Percentiles rank a stretch among this genome's conserved stretches.
Evolutionary conservation across 2,797 vertebrate species (phyloP).

Genomic region (Siniperca obscura): DNA sequence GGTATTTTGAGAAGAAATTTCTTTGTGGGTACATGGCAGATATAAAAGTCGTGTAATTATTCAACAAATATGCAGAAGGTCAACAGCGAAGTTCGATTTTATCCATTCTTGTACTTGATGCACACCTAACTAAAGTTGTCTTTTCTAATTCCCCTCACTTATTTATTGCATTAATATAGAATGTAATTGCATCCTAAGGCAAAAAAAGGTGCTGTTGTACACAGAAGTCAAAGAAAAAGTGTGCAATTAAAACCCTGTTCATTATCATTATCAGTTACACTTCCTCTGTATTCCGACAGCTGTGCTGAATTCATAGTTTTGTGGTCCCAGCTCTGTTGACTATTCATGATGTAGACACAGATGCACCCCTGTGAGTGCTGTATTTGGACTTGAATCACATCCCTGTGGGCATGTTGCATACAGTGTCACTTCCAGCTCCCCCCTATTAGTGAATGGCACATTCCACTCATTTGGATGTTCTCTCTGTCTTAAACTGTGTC

Average conservation of each 20-base stretch:
- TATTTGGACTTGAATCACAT: slow-evolving; percentile 57
- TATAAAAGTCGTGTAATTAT: slow-evolving; percentile 5
- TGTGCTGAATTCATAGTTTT: slow-evolving; percentile 47
- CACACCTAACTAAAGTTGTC: background rate
- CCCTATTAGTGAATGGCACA: background rate
- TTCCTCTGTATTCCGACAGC: slow-evolving; percentile 52
- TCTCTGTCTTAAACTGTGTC: slow-evolving; percentile 52
- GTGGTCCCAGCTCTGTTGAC: slow-evolving; percentile 58
- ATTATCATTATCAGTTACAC: slow-evolving; percentile 55
- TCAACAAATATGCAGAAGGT: slow-evolving; percentile 19
- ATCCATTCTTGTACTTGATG: background rate
- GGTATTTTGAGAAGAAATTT: background rate
- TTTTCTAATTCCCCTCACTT: background rate
- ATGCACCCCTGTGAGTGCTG: slow-evolving; percentile 49
- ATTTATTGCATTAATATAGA: background rate
- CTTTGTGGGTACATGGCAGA: background rate
- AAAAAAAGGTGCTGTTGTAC: slow-evolving; percentile 17
- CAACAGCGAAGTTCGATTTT: background rate
- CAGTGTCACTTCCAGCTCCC: slow-evolving; percentile 18
- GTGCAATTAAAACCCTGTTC: slow-evolving; percentile 57
- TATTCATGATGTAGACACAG: slow-evolving; percentile 74
- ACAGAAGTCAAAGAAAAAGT: slow-evolving; percentile 28
- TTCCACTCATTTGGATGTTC: slow-evolving; percentile 33
- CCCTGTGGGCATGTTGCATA: slow-evolving; percentile 49
- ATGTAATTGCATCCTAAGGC: slow-evolving; percentile 33